These are phyloP conservation scores for Oreonectes daqikongensis DNA, from an alignment of 2,797 vertebrate genomes.

Conservation along the genomic window DNA sequence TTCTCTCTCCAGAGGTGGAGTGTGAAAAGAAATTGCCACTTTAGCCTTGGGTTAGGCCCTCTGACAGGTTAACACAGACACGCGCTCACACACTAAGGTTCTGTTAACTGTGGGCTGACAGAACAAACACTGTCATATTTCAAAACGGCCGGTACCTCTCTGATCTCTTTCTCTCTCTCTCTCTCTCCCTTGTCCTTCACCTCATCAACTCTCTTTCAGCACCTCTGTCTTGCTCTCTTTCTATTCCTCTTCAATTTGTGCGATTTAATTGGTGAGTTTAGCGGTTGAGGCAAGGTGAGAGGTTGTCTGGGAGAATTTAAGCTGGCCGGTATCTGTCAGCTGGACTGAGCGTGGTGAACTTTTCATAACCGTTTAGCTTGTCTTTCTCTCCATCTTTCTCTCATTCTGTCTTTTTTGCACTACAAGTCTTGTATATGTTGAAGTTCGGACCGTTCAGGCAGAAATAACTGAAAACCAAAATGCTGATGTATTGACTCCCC, in stretches of 20 bases:
- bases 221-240: slow-evolving; percentile 52
- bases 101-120: slow-evolving; percentile 55
- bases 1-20: slow-evolving; percentile 24
- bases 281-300: slow-evolving; percentile 73
- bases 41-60: slow-evolving; percentile 56
- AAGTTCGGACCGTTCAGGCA: background rate
- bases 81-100: slow-evolving; percentile 1
- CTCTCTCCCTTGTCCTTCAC: slow-evolving; percentile 51
- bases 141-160: slow-evolving; percentile 34
- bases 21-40: slow-evolving; percentile 59
- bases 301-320: slow-evolving; percentile 73
- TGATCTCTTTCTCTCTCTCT: slow-evolving; percentile 35
- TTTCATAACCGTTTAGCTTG: slow-evolving; percentile 49
- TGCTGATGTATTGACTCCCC: too few species aligned
- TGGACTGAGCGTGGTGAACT: slow-evolving; percentile 47
- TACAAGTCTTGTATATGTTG: background rate
- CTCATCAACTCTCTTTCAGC: slow-evolving; percentile 61
- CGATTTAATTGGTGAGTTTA: slow-evolving; percentile 79
- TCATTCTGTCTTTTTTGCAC: background rate
- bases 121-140: slow-evolving; percentile 56
- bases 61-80: slow-evolving; percentile 50
- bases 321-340: slow-evolving; percentile 20
- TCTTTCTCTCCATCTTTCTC: slow-evolving; percentile 3
- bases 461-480: background rate
- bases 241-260: slow-evolving; percentile 69